These are phyloP conservation scores for Apantesis nais DNA, from an alignment of 2,888 invertebrate species.

Conservation along the genomic window DNA sequence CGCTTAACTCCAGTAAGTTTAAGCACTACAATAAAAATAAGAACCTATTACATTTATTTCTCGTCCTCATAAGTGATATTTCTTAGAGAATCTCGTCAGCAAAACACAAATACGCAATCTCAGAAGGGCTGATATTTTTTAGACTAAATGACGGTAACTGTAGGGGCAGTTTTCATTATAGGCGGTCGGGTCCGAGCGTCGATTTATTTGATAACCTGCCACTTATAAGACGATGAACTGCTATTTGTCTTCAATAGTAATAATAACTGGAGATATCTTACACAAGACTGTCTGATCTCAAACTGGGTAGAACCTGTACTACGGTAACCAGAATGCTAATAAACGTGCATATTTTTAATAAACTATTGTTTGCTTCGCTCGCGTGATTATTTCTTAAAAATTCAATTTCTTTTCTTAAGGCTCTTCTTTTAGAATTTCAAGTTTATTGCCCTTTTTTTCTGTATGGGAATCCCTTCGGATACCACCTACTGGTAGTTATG, in stretches of 20 bases:
- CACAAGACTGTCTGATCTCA: background rate
- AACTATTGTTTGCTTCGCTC: too few relatives aligned
- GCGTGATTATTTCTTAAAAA: too few relatives aligned
- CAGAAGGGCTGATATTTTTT: constrained; percentile 32
- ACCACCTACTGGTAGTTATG: too few relatives aligned
- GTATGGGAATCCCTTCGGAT: too few relatives aligned
- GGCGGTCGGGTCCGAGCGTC: constrained; percentile 27
- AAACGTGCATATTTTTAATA: too few relatives aligned
- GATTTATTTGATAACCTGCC: constrained; percentile 52
- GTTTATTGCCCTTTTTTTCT: too few relatives aligned
- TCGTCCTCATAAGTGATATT: constrained; percentile 6
- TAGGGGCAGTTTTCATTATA: constrained; percentile 41
- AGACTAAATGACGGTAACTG: constrained; percentile 43
- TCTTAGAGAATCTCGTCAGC: constrained; percentile 4
- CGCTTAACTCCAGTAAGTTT: background rate
- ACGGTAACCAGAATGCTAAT: background rate
- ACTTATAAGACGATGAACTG: constrained; percentile 38
- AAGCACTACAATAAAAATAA: background rate
- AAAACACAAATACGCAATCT: constrained; percentile 19
- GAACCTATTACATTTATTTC: background rate
- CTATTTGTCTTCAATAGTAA: constrained; percentile 44
- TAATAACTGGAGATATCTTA: background rate
- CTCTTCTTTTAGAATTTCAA: too few relatives aligned
- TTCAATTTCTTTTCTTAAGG: too few relatives aligned
- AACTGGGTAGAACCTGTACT: background rate